Evolutionary conservation across 1,140 invertebrate species (phyloP).

Genomic region (Euwallacea similis): DNA sequence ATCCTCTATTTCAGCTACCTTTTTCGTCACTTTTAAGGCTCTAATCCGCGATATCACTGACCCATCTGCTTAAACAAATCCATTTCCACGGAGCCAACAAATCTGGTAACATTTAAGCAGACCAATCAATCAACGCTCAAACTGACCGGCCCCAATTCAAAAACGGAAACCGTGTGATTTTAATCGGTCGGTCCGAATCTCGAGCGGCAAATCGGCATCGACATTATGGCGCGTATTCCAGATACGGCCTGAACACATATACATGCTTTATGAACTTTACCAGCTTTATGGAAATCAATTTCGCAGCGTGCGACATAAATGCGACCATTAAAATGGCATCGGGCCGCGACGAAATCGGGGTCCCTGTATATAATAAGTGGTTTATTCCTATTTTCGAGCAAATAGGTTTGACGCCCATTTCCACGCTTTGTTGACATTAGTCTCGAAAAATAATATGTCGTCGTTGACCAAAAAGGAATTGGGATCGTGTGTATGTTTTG

Average conservation of each 20-base stretch:
- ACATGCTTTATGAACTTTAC: conserved; percentile 30
- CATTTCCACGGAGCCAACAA: too few species aligned
- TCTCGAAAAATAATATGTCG: too few species aligned
- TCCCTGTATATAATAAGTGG: conserved; percentile 11
- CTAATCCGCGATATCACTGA: too few species aligned
- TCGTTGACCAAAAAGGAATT: too few species aligned
- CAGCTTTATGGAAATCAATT: conserved; percentile 38
- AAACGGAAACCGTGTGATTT: conserved; percentile 23
- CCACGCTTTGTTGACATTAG: conserved; percentile 8
- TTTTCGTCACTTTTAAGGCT: too few species aligned
- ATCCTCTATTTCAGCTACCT: too few species aligned
- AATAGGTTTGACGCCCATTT: conserved; percentile 14
- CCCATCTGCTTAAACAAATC: too few species aligned
- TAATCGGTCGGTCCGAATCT: not conserved
- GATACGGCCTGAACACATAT: conserved; percentile 28
- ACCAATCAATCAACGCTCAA: not conserved
- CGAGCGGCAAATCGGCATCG: conserved; percentile 14
- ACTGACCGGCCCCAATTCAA: conserved; percentile 18
- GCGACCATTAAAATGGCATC: conserved; percentile 25
- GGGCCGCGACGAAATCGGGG: conserved; percentile 19
- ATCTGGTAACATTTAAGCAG: not conserved
- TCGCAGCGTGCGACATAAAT: conserved; percentile 27
- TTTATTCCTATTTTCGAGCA: conserved; percentile 30
- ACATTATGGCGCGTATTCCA: conserved; percentile 20
- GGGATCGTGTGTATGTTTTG: too few species aligned